phyloP scores from a whole-genome alignment of 1,140 invertebrate genomes.

The Eupeodes corollae region DNA sequence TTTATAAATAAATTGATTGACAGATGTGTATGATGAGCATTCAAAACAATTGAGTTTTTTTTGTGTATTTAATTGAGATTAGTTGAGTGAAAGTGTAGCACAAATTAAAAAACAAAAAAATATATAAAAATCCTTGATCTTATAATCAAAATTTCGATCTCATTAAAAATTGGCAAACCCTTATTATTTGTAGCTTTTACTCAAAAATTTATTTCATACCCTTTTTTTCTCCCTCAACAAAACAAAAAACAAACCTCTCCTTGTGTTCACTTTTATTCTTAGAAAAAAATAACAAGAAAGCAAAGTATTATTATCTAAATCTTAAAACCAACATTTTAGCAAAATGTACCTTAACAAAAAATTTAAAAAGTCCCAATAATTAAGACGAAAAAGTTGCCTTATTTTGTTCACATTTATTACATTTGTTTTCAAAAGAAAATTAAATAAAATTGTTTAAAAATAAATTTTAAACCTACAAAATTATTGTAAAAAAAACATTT shows the following conservation, averaged over 20 bases:
- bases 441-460: background rate
- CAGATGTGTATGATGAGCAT: conserved; percentile 16
- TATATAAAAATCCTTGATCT: too few relatives aligned
- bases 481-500: too few relatives aligned
- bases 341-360: background rate
- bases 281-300: background rate
- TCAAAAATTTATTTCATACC: background rate
- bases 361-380: background rate
- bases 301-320: background rate
- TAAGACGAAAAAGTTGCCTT: background rate
- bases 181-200: too few relatives aligned
- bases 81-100: too few relatives aligned
- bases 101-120: too few relatives aligned
- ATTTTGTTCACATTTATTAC: conserved; percentile 1
- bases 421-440: background rate
- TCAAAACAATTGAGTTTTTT: background rate
- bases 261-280: background rate
- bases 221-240: background rate
- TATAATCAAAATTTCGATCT: too few relatives aligned
- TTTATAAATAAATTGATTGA: conserved; percentile 21
- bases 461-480: background rate
- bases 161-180: too few relatives aligned
- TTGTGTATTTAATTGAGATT: too few relatives aligned
- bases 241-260: background rate
- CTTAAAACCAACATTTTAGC: background rate